Conservation (phyloP, 2,113 vertebrate species). For the Brienomyrus longianalis region DNA sequence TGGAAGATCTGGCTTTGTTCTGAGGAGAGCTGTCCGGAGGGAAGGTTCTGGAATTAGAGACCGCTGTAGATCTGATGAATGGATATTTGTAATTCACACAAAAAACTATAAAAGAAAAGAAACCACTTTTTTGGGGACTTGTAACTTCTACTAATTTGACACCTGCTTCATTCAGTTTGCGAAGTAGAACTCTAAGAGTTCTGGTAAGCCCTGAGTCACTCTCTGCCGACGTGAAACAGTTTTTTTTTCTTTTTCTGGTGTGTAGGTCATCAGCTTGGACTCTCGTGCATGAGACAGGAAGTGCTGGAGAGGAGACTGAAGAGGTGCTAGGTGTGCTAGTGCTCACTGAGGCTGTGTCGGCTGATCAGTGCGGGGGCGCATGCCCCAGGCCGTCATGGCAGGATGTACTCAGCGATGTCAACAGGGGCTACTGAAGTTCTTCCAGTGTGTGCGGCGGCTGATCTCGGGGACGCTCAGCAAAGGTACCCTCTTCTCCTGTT, state of each 20-base stretch:
- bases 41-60: neutral
- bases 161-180: slow-evolving; percentile 23
- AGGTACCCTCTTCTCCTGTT: slow-evolving; percentile 61
- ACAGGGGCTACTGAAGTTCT: slow-evolving; percentile 78
- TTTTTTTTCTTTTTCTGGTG: neutral
- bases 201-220: slow-evolving; percentile 22
- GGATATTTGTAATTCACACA: neutral
- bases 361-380: neutral
- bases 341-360: neutral
- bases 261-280: neutral
- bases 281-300: neutral
- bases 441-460: slow-evolving; percentile 78
- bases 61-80: neutral
- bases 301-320: neutral
- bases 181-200: slow-evolving; percentile 35
- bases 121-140: slow-evolving; percentile 18
- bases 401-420: slow-evolving; percentile 79
- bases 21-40: neutral
- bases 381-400: slow-evolving; percentile 62
- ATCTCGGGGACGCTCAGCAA: slow-evolving; percentile 83
- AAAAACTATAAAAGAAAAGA: neutral
- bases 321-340: neutral
- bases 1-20: neutral
- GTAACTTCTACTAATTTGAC: slow-evolving; percentile 55
- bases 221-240: neutral